Evolutionary conservation across 1,140 invertebrate species (phyloP).

Genomic region (Brachionus calyciflorus): DNA sequence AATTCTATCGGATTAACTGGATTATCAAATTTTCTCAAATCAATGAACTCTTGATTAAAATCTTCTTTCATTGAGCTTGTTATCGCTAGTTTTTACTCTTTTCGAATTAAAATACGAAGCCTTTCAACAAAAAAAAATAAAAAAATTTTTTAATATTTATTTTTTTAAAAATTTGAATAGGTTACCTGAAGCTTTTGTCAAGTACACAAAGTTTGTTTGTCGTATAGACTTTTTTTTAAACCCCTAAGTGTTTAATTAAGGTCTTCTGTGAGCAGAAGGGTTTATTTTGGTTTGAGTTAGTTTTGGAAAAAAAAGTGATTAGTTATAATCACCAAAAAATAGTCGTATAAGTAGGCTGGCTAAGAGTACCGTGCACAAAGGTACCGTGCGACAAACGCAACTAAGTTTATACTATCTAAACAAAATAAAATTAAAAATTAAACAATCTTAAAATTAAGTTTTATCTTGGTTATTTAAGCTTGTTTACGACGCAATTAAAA

Average conservation of each 20-base stretch:
- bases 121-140: not conserved
- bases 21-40: conserved; percentile 49
- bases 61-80: conserved; percentile 39
- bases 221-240: not conserved
- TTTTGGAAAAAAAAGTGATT: not conserved
- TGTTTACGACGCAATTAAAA: too few species aligned
- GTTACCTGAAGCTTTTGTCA: not conserved
- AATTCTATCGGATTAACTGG: conserved; percentile 48
- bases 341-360: not conserved
- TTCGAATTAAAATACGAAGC: not conserved
- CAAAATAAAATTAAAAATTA: not conserved
- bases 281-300: not conserved
- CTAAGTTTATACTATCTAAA: conserved; percentile 35
- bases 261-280: not conserved
- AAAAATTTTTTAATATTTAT: not conserved
- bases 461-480: too few species aligned
- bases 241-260: not conserved
- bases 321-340: not conserved
- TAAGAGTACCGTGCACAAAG: conserved; percentile 26
- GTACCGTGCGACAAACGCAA: conserved; percentile 40
- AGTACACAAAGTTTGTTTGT: not conserved
- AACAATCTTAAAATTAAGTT: too few species aligned
- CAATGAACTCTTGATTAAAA: conserved; percentile 48
- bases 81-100: not conserved
- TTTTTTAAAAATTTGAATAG: not conserved